These are phyloP conservation scores for Malacoctenus gilli DNA, from an alignment of 2,797 vertebrate species.

Conservation along the genomic window DNA sequence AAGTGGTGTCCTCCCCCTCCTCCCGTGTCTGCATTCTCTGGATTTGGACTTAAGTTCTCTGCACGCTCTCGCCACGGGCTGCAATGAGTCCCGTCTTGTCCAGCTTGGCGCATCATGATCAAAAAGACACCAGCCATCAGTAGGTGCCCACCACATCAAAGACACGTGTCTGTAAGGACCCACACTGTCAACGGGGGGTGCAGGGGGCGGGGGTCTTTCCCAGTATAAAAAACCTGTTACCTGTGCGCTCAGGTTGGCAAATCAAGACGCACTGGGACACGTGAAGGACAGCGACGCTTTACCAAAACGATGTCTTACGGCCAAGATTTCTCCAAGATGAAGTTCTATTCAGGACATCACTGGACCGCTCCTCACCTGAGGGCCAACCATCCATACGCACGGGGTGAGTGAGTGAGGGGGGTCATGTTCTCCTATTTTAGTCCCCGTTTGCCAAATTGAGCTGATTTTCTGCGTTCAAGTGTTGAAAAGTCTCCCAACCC, in stretches of 20 bases:
- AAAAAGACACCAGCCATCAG: constrained; percentile 54
- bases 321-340: no score
- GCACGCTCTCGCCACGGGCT: background rate
- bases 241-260: background rate
- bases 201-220: background rate
- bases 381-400: constrained; percentile 34
- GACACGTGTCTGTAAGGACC: constrained; percentile 52
- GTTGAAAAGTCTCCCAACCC: background rate
- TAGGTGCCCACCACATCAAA: constrained; percentile 66
- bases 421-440: background rate
- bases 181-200: constrained; percentile 9
- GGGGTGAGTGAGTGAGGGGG: constrained; percentile 42
- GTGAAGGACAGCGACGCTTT: no score
- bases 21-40: no score
- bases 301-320: no score
- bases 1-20: no score
- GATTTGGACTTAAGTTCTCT: no score
- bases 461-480: background rate
- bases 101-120: constrained; percentile 55
- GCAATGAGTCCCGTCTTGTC: constrained; percentile 22
- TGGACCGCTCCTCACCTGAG: constrained; percentile 40
- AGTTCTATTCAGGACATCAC: constrained; percentile 42
- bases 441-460: background rate
- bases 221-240: constrained; percentile 51
- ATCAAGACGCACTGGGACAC: no score